phyloP scores from a whole-genome alignment of 2,888 invertebrate genomes.

The Pyralis farinalis region DNA sequence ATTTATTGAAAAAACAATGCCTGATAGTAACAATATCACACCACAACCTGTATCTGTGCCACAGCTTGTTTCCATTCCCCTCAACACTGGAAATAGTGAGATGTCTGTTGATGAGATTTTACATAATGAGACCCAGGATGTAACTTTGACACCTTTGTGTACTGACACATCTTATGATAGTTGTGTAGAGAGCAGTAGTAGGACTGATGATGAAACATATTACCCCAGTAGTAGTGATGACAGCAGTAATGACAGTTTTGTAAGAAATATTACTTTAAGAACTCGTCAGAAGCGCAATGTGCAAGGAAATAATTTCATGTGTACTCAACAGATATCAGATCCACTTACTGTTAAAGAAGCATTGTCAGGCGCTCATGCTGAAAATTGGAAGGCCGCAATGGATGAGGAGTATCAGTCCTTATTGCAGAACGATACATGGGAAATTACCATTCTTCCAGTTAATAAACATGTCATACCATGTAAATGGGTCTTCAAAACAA shows the following conservation, averaged over 20 bases:
- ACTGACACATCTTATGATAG: no score
- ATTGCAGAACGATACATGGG: constrained; percentile 7
- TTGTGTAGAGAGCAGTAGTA: no score
- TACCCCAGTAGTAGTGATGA: no score
- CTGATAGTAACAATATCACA: constrained; percentile 7
- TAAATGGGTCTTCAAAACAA: constrained; percentile 6
- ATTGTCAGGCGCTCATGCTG: constrained; percentile 14
- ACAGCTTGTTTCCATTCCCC: no score
- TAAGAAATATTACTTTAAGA: constrained; percentile 17
- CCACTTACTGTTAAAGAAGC: constrained; percentile 16
- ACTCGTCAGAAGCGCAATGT: constrained; percentile 4
- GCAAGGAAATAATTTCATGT: constrained; percentile 15
- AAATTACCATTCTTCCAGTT: not conserved
- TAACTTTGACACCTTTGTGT: constrained; percentile 14
- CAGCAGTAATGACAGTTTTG: no score
- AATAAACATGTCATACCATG: not conserved
- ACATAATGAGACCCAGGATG: constrained; percentile 11
- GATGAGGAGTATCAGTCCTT: constrained; percentile 15
- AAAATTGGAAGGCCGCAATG: constrained; percentile 16
- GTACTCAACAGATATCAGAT: constrained; percentile 15
- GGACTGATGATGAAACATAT: constrained; percentile 1
- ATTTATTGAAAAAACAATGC: constrained; percentile 16
- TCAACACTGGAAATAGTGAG: no score
- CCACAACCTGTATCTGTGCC: no score
- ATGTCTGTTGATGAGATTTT: no score